These are phyloP conservation scores for Syngnathus floridae DNA, from an alignment of 2,113 vertebrate genomes.

Conservation along the genomic window DNA sequence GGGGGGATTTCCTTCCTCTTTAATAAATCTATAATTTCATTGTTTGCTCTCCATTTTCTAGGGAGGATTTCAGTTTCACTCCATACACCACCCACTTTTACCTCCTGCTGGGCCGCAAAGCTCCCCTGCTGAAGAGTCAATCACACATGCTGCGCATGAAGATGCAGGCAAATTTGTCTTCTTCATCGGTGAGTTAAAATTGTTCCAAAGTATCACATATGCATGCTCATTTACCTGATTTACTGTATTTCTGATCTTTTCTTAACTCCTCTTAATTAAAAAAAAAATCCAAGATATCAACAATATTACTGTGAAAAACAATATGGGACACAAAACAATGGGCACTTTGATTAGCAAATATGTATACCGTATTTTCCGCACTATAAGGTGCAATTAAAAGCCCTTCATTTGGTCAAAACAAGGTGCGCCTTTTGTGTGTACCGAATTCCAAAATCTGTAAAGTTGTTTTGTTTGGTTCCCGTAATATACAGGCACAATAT, in stretches of 20 bases:
- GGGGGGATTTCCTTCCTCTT: no score
- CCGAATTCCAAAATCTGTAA: no score
- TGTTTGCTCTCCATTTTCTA: conserved; percentile 38
- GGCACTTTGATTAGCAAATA: no score
- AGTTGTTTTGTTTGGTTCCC: no score
- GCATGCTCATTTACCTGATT: background rate
- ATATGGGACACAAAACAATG: no score
- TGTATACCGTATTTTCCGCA: no score
- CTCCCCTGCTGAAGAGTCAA: conserved; percentile 75
- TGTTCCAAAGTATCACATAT: background rate
- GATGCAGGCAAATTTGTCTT: conserved; percentile 37
- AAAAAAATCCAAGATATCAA: background rate
- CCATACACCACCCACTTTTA: conserved; percentile 92
- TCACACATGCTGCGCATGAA: conserved; percentile 74
- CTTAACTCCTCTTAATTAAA: background rate
- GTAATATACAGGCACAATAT: no score
- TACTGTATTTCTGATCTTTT: background rate
- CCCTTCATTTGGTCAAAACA: no score
- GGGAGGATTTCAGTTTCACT: conserved; percentile 96
- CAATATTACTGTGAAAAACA: no score
- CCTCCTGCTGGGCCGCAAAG: conserved; percentile 82
- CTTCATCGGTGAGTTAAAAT: background rate
- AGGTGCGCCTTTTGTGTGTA: no score
- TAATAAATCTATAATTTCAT: background rate
- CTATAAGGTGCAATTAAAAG: no score